phyloP scores from a whole-genome alignment of 1,140 invertebrate genomes.

The Vollenhovia emeryi region DNA sequence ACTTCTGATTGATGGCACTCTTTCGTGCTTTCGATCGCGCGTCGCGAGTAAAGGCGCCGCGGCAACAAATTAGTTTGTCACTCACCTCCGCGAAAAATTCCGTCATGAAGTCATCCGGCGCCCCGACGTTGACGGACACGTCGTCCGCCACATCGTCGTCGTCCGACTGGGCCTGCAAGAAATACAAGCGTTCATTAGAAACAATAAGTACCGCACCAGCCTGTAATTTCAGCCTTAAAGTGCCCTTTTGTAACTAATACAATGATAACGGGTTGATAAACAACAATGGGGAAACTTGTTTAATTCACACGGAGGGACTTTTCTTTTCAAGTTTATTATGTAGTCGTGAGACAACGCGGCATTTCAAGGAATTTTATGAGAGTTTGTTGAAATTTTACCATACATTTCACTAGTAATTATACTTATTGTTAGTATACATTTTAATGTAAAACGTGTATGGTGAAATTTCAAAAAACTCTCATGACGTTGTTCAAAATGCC shows the following conservation, averaged over 20 bases:
- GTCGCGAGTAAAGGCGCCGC: neutral
- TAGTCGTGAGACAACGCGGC: no score
- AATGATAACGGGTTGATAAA: neutral
- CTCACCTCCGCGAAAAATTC: slow-evolving; percentile 98
- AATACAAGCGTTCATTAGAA: slow-evolving; percentile 38
- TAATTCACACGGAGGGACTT: no score
- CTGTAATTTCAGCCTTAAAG: neutral
- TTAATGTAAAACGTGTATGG: no score
- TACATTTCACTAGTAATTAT: no score
- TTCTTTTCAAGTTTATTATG: no score
- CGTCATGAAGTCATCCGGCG: slow-evolving; percentile 97
- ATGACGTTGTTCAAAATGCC: no score
- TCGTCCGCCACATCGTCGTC: slow-evolving; percentile 97
- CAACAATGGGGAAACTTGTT: neutral
- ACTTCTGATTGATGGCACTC: slow-evolving; percentile 34
- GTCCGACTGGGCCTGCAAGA: slow-evolving; percentile 94
- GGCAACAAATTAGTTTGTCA: slow-evolving; percentile 53
- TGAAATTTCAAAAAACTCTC: no score
- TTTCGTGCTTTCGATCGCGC: neutral
- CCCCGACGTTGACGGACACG: slow-evolving; percentile 96
- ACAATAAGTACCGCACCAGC: neutral
- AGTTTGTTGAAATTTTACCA: no score
- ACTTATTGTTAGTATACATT: no score
- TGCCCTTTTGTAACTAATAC: neutral
- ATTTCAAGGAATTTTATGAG: no score